Conservation (phyloP, 2,113 vertebrate species). For the Odocoileus virginianus region DNA sequence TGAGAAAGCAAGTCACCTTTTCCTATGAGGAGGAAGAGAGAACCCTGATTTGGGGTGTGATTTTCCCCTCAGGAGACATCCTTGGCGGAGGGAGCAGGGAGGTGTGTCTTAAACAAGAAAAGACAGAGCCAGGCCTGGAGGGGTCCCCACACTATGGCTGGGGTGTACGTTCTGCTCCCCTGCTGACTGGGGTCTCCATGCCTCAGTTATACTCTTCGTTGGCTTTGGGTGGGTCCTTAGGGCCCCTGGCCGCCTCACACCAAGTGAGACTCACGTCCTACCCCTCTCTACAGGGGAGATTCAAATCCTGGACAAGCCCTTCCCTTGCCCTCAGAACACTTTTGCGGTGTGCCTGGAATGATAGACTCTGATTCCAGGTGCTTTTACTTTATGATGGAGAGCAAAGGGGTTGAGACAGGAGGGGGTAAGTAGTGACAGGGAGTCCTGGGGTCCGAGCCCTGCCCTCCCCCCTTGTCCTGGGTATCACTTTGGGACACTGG, state of each 20-base stretch:
- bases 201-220: not conserved
- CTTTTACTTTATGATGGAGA: not conserved
- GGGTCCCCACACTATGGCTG: not conserved
- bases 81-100: not conserved
- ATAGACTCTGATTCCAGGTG: not conserved
- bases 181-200: not conserved
- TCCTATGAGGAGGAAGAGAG: not conserved
- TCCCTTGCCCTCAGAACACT: too few relatives aligned
- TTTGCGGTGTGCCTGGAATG: not conserved
- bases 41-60: not conserved
- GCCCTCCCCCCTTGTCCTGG: too few relatives aligned
- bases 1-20: not conserved
- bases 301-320: not conserved
- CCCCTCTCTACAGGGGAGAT: not conserved
- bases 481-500: not conserved
- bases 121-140: not conserved
- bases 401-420: not conserved
- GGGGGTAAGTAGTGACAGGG: not conserved
- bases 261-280: not conserved
- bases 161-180: not conserved
- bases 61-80: not conserved
- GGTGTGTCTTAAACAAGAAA: not conserved
- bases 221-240: not conserved
- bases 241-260: not conserved
- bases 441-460: not conserved